Percentiles rank a stretch among this genome's conserved stretches.
phyloP scores from a whole-genome alignment of 2,113 vertebrate genomes.

The Mormoops blainvillei region DNA sequence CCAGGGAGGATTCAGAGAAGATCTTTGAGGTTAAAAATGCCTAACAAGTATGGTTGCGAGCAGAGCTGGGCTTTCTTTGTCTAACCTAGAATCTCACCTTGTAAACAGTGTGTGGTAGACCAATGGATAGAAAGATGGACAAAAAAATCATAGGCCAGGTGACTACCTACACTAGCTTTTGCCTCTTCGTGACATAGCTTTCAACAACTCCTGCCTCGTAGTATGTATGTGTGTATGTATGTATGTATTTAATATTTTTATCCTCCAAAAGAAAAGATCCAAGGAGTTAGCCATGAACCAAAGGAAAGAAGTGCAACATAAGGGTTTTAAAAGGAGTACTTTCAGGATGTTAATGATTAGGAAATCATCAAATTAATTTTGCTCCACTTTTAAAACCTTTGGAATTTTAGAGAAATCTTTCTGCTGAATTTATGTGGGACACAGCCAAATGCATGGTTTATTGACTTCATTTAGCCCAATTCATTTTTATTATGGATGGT shows the following conservation, averaged over 20 bases:
- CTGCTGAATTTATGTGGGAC: background rate
- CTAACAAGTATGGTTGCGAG: too few relatives aligned
- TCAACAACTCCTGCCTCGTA: background rate
- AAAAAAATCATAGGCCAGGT: too few relatives aligned
- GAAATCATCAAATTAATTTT: background rate
- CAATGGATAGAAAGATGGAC: too few relatives aligned
- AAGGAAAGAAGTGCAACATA: background rate
- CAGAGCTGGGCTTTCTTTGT: too few relatives aligned
- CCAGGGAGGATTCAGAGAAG: too few relatives aligned
- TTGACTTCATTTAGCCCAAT: background rate
- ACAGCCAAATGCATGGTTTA: background rate
- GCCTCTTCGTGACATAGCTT: background rate
- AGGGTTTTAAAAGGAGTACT: background rate
- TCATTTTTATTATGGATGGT: background rate
- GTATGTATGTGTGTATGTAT: background rate
- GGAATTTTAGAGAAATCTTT: background rate
- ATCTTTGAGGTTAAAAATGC: too few relatives aligned
- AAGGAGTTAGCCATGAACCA: background rate
- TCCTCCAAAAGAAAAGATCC: background rate
- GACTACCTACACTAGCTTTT: background rate
- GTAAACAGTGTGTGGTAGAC: too few relatives aligned
- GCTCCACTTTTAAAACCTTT: background rate
- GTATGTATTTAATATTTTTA: background rate
- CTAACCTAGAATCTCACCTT: background rate
- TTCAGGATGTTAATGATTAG: background rate